Conservation (phyloP, 2,113 vertebrate genomes). For the Argyrosomus japonicus region DNA sequence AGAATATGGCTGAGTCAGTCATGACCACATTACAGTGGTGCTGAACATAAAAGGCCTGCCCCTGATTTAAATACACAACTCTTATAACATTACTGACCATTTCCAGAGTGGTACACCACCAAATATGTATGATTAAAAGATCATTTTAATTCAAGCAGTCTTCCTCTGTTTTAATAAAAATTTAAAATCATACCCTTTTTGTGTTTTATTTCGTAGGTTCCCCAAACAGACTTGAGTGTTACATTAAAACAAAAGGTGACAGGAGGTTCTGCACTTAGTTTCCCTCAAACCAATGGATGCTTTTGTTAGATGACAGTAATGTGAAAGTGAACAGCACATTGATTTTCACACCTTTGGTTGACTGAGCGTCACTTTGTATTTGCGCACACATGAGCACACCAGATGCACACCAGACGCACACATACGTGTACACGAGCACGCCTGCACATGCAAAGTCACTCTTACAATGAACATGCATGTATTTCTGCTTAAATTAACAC, state of each 20-base stretch:
- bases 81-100: constrained; percentile 14
- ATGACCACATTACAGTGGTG: constrained; percentile 46
- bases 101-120: constrained; percentile 1
- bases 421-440: constrained; percentile 19
- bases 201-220: constrained; percentile 31
- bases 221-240: constrained; percentile 37
- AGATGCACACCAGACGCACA: constrained; percentile 15
- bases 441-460: constrained; percentile 25
- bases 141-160: constrained; percentile 17
- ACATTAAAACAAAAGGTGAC: constrained; percentile 33
- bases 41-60: constrained; percentile 46
- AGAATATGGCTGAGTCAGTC: constrained; percentile 69
- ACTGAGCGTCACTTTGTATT: constrained; percentile 42
- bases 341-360: constrained; percentile 68
- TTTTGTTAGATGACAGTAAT: constrained; percentile 45
- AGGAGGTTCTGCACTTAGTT: constrained; percentile 34
- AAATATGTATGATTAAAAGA: constrained; percentile 33
- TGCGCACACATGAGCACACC: constrained; percentile 50
- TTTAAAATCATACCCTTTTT: constrained; percentile 39
- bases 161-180: not conserved
- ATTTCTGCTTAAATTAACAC: constrained; percentile 43
- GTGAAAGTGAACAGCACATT: constrained; percentile 50
- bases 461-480: constrained; percentile 6
- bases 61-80: constrained; percentile 34
- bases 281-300: constrained; percentile 13